phyloP scores from a whole-genome alignment of 2,113 vertebrate species.

The Hippoglossus stenolepis region DNA sequence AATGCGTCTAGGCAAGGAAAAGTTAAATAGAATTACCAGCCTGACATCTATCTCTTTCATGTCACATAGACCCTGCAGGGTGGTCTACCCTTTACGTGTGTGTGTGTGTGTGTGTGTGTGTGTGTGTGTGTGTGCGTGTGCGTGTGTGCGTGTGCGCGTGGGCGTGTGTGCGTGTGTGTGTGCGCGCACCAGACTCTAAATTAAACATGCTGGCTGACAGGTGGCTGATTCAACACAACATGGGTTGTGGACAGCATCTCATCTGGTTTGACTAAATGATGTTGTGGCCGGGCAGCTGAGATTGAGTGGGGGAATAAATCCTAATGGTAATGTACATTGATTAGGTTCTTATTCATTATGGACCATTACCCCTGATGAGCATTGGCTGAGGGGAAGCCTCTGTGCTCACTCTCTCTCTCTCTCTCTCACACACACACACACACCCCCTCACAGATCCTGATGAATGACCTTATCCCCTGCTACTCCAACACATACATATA shows the following conservation, averaged over 20 bases:
- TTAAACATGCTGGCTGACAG: conserved; percentile 15
- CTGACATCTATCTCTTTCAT: background rate
- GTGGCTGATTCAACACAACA: conserved; percentile 36
- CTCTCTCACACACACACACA: too few relatives aligned
- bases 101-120: background rate
- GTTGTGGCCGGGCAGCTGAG: conserved; percentile 1
- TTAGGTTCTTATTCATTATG: conserved; percentile 64
- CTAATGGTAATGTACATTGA: conserved; percentile 66
- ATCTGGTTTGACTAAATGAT: conserved; percentile 37
- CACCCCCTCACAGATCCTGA: conserved; percentile 7
- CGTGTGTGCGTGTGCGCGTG: background rate
- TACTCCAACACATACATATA: conserved; percentile 25
- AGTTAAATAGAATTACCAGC: background rate
- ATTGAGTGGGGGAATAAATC: conserved; percentile 50
- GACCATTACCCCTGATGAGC: conserved; percentile 60
- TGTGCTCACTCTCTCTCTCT: background rate
- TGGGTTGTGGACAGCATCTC: conserved; percentile 37
- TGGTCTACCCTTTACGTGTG: background rate
- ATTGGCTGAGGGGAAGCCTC: conserved; percentile 29
- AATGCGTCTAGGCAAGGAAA: background rate
- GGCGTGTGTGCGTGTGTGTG: background rate
- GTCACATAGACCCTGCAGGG: background rate
- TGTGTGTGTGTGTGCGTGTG: background rate
- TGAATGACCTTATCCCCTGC: background rate
- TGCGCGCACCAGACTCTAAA: background rate